Evolutionary conservation across 2,113 vertebrate species (phyloP).

Genomic region (Cebidichthys violaceus): DNA sequence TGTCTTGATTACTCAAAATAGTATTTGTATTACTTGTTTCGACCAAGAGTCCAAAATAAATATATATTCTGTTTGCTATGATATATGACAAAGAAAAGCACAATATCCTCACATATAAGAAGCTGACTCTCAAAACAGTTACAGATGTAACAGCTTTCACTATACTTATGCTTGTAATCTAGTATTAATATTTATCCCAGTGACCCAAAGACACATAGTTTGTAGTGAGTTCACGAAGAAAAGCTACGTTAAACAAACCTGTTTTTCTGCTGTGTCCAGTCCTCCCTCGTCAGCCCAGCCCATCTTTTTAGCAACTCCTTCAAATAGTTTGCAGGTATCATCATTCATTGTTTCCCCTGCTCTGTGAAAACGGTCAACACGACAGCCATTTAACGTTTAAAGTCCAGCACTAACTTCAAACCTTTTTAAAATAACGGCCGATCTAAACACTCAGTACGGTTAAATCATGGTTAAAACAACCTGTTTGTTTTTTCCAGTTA

Average conservation of each 20-base stretch:
- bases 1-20: not conserved
- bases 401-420: not conserved
- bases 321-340: constrained; percentile 65
- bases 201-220: not conserved
- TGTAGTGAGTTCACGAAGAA: not conserved
- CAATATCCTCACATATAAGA: not conserved
- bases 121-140: not conserved
- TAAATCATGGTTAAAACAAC: not conserved
- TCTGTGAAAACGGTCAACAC: not conserved
- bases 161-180: not conserved
- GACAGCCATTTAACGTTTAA: constrained; percentile 42
- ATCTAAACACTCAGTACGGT: not conserved
- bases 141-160: not conserved
- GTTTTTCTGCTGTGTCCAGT: constrained; percentile 68
- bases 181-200: not conserved
- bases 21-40: not conserved
- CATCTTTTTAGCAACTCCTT: constrained; percentile 77
- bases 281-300: constrained; percentile 71
- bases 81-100: not conserved
- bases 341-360: constrained; percentile 66
- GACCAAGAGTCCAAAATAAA: not conserved
- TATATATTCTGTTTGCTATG: not conserved
- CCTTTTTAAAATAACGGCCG: too few relatives aligned
- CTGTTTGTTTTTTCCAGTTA: not conserved
- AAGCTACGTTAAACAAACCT: constrained; percentile 57